phyloP scores from a whole-genome alignment of 2,797 vertebrate genomes.

The Periparus ater region DNA sequence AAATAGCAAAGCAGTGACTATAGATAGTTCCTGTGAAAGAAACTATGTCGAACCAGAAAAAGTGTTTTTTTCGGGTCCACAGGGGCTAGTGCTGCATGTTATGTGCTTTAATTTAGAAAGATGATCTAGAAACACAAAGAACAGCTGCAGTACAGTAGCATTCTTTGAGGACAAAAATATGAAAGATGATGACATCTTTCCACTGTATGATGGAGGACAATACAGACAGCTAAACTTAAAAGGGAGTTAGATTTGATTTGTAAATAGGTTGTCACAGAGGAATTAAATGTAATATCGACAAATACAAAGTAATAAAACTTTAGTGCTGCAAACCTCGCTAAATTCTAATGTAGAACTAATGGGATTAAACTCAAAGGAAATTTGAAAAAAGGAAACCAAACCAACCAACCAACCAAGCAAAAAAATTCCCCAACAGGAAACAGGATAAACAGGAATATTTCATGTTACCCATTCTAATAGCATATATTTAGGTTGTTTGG shows the following conservation, averaged over 20 bases:
- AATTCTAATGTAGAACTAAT: not conserved
- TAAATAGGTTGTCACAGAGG: not conserved
- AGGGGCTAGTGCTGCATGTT: not conserved
- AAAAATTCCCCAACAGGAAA: not conserved
- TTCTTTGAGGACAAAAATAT: not conserved
- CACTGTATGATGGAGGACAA: not conserved
- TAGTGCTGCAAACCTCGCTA: not conserved
- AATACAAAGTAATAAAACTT: constrained; percentile 10
- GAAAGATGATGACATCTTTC: not conserved
- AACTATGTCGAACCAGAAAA: not conserved
- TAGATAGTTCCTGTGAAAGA: not conserved
- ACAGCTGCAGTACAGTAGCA: not conserved
- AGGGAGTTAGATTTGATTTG: not conserved
- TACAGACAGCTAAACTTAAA: not conserved
- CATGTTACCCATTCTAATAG: not conserved
- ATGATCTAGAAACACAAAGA: not conserved
- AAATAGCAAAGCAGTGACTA: constrained; percentile 1
- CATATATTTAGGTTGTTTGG: not conserved
- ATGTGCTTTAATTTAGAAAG: not conserved
- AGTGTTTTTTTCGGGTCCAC: not conserved
- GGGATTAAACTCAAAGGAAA: not conserved
- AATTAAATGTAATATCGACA: constrained; percentile 10
- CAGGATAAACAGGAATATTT: not conserved
- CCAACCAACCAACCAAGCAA: not conserved
- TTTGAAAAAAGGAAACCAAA: not conserved